Percentiles rank a stretch among this genome's conserved stretches.
These are phyloP conservation scores for Fundulus diaphanus DNA, from an alignment of 2,797 vertebrate genomes.

Conservation along the genomic window DNA sequence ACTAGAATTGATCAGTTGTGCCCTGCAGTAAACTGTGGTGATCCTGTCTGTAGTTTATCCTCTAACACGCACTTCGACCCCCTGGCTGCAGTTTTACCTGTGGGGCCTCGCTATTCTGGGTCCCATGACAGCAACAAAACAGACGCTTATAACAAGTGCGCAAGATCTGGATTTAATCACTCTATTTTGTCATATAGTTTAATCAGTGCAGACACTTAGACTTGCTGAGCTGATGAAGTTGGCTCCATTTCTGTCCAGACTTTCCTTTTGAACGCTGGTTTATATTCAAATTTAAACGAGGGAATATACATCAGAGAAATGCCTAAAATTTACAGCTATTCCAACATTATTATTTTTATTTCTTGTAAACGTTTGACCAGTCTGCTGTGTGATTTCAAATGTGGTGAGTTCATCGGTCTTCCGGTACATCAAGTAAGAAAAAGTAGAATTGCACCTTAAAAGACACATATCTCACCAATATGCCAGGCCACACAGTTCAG, in stretches of 20 bases:
- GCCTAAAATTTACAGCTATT: neutral
- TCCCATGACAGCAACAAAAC: constrained; percentile 27
- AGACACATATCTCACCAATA: neutral
- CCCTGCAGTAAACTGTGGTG: constrained; percentile 15
- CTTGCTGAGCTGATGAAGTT: neutral
- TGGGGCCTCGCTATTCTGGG: constrained; percentile 21
- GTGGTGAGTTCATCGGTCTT: neutral
- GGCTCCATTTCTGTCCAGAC: neutral
- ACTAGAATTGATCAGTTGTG: constrained; percentile 15
- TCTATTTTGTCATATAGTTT: neutral
- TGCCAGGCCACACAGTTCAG: neutral
- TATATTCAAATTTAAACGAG: neutral
- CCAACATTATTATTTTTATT: neutral
- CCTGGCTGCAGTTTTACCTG: constrained; percentile 5
- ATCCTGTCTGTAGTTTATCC: constrained; percentile 20
- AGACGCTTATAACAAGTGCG: constrained; percentile 14
- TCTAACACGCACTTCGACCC: constrained; percentile 58
- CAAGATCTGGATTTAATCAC: neutral
- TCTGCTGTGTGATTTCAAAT: neutral
- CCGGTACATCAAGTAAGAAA: neutral
- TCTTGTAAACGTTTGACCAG: neutral
- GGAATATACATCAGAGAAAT: neutral
- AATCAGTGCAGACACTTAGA: neutral
- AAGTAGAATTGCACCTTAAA: neutral
- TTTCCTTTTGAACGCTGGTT: neutral